These are phyloP conservation scores for Theodoxus fluviatilis DNA, from an alignment of 2,888 invertebrate species.

Conservation along the genomic window DNA sequence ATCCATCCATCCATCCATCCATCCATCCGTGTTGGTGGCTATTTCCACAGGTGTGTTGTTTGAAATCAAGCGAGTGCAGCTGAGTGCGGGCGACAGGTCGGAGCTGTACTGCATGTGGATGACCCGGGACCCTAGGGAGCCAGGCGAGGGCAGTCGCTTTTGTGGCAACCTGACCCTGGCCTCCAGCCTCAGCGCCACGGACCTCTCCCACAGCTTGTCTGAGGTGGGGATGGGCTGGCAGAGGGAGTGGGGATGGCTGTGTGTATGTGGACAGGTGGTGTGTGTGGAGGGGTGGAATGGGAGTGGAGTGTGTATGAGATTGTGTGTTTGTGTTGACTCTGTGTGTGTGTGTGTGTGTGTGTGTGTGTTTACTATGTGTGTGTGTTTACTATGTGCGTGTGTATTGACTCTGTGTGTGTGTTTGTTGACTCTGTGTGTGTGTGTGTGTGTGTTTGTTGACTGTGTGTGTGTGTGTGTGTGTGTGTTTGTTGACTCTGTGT, in stretches of 20 bases:
- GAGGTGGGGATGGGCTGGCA: conserved; percentile 40
- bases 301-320: not conserved
- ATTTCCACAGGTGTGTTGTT: conserved; percentile 54
- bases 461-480: no score
- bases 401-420: no score
- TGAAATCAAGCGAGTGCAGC: conserved; percentile 59
- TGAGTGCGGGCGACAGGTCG: conserved; percentile 69
- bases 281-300: not conserved
- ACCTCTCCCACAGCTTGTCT: conserved; percentile 59
- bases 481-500: no score
- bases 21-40: not conserved
- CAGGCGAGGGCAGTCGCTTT: conserved; percentile 58
- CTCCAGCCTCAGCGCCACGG: conserved; percentile 67
- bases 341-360: no score
- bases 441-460: no score
- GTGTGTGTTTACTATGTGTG: no score
- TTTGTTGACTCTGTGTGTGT: no score
- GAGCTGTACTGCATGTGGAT: conserved; percentile 76
- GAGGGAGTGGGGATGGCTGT: not conserved
- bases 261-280: not conserved
- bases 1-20: not conserved
- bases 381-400: no score
- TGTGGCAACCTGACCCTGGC: conserved; percentile 66
- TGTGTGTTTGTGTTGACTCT: no score
- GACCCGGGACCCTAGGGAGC: conserved; percentile 68